A percentile compares a stretch with the other conserved stretches of the same genome.
These are phyloP conservation scores for Chelonus insularis DNA, from an alignment of 1,140 invertebrate species.

Conservation along the genomic window DNA sequence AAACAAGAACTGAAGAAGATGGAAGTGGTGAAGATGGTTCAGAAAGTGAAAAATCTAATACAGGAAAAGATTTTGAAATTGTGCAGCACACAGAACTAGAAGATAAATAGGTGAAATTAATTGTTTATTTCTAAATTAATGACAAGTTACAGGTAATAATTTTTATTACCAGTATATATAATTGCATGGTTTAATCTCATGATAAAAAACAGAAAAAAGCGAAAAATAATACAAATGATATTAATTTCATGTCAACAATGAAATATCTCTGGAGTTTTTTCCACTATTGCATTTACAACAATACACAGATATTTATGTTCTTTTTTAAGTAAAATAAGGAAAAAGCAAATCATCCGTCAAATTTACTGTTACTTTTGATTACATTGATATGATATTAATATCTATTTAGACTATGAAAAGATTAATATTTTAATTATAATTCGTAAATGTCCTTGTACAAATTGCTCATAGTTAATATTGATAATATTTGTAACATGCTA, in stretches of 20 bases:
- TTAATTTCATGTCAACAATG: neutral
- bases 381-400: too few species aligned
- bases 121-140: neutral
- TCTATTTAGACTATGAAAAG: too few species aligned
- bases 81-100: slow-evolving; percentile 34
- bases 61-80: slow-evolving; percentile 80
- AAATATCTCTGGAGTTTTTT: neutral
- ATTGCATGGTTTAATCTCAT: too few species aligned
- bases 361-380: too few species aligned
- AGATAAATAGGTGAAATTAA: slow-evolving; percentile 27
- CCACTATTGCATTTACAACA: neutral
- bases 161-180: neutral
- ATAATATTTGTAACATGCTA: too few species aligned
- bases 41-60: slow-evolving; percentile 70
- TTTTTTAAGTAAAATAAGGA: too few species aligned
- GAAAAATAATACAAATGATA: neutral
- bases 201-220: neutral
- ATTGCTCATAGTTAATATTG: too few species aligned
- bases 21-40: slow-evolving; percentile 53
- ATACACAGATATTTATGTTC: too few species aligned
- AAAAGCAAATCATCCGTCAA: too few species aligned
- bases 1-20: slow-evolving; percentile 48
- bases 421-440: too few species aligned
- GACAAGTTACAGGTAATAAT: neutral
- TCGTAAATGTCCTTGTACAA: too few species aligned